A percentile compares a stretch with the other conserved stretches of the same genome.
Conservation (phyloP, 2,113 vertebrate genomes). For the Thinocorus orbignyianus region DNA sequence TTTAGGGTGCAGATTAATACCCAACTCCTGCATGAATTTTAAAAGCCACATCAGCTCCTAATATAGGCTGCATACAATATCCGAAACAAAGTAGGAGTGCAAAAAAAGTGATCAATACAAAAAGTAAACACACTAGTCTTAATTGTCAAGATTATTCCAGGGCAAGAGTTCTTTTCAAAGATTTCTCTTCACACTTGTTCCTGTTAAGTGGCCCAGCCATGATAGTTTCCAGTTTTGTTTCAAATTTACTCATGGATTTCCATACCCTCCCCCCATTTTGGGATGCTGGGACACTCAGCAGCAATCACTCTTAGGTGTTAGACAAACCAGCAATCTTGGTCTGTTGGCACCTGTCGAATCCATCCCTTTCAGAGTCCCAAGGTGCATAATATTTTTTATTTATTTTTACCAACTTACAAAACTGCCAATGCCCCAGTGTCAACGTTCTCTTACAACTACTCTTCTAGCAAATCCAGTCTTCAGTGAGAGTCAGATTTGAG, state of each 20-base stretch:
- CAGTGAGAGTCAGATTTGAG: constrained; percentile 48
- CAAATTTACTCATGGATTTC: constrained; percentile 48
- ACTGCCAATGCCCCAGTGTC: constrained; percentile 73
- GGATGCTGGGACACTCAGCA: constrained; percentile 63
- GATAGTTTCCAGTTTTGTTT: constrained; percentile 72
- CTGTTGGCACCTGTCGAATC: constrained; percentile 62
- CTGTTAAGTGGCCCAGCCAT: constrained; percentile 71
- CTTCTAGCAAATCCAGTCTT: constrained; percentile 68
- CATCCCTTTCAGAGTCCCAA: constrained; percentile 61
- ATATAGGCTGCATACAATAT: constrained; percentile 72
- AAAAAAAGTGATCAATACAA: constrained; percentile 80
- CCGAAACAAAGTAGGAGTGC: constrained; percentile 76
- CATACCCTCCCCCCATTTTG: constrained; percentile 53
- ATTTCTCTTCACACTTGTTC: constrained; percentile 69
- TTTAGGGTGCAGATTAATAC: constrained; percentile 60
- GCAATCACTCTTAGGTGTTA: constrained; percentile 61
- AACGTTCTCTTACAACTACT: constrained; percentile 62
- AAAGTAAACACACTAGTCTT: constrained; percentile 82
- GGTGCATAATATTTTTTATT: constrained; percentile 56
- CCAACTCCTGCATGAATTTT: constrained; percentile 65
- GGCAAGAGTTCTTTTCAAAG: constrained; percentile 79
- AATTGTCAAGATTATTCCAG: constrained; percentile 86
- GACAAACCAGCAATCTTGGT: constrained; percentile 64
- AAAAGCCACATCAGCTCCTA: constrained; percentile 73
- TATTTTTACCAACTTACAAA: constrained; percentile 49